Percentiles rank a stretch among this genome's conserved stretches.
These are phyloP conservation scores for Actinia equina DNA, from an alignment of 64 coral and sea anemone species.

Conservation along the genomic window DNA sequence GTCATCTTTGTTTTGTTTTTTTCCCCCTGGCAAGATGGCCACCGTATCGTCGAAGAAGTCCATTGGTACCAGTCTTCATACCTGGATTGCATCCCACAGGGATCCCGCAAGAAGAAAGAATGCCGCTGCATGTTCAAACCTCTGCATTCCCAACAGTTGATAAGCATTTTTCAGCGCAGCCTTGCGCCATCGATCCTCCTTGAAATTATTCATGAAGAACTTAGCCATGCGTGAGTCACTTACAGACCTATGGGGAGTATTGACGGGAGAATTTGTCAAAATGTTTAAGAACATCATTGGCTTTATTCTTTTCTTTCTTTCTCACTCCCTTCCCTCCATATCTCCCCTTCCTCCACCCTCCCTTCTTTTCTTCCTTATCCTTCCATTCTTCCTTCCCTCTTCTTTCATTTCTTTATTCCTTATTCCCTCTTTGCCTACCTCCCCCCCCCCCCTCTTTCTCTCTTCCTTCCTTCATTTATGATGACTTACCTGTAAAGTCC, in stretches of 20 bases:
- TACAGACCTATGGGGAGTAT: slow-evolving; percentile 55
- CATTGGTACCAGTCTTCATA: not conserved
- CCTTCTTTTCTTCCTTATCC: not conserved
- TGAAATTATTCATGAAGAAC: slow-evolving; percentile 91
- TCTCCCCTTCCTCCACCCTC: no score
- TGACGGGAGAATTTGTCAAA: not conserved
- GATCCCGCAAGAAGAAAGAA: slow-evolving; percentile 95
- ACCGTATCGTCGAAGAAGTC: no score
- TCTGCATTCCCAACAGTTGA: slow-evolving; percentile 88
- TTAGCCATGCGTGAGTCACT: slow-evolving; percentile 87
- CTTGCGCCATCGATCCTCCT: slow-evolving; percentile 90
- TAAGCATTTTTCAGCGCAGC: slow-evolving; percentile 97
- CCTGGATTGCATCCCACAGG: slow-evolving; percentile 95
- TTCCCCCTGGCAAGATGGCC: no score
- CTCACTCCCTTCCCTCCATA: no score
- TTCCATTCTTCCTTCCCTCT: not conserved
- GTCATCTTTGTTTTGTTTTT: not conserved
- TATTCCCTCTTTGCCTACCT: no score
- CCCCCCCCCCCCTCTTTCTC: not conserved
- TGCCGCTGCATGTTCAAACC: slow-evolving; percentile 96
- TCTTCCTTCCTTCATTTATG: not conserved
- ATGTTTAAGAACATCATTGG: not conserved
- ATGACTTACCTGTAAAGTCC: slow-evolving; percentile 84
- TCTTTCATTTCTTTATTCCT: no score
- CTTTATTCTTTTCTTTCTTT: not conserved